Evolutionary conservation across 2,797 vertebrate species (phyloP).

Genomic region (Gastrophryne carolinensis): DNA sequence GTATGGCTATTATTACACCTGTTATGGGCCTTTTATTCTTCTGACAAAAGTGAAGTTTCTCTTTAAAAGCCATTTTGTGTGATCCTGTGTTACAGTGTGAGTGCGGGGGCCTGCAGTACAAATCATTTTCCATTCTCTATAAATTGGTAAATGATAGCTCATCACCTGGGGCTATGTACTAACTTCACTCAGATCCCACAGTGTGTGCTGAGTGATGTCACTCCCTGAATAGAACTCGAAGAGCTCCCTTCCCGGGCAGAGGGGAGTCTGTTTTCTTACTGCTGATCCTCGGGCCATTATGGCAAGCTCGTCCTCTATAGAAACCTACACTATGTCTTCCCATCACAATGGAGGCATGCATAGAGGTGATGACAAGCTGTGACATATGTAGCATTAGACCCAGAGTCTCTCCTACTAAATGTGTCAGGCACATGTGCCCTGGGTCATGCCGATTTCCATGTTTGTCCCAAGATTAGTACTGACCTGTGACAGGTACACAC

Average conservation of each 20-base stretch:
- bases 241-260: not conserved
- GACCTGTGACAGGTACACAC: too few species aligned
- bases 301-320: not conserved
- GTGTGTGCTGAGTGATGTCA: not conserved
- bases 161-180: not conserved
- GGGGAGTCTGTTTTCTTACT: not conserved
- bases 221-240: not conserved
- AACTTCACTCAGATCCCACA: not conserved
- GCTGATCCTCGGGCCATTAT: constrained; percentile 10
- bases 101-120: not conserved
- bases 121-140: not conserved
- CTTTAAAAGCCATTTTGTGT: too few species aligned
- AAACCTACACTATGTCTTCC: constrained; percentile 1
- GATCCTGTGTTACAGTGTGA: not conserved
- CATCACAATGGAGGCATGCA: not conserved
- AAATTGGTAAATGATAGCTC: not conserved
- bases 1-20: too few species aligned
- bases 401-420: not conserved
- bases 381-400: not conserved
- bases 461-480: too few species aligned
- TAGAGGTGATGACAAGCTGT: not conserved
- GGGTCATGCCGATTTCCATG: not conserved
- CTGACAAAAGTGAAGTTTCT: too few species aligned
- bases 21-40: too few species aligned
- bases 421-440: not conserved